Percentiles rank a stretch among this genome's conserved stretches.
phyloP scores from a whole-genome alignment of 2,888 invertebrate species.

The Clusia tigrina region DNA sequence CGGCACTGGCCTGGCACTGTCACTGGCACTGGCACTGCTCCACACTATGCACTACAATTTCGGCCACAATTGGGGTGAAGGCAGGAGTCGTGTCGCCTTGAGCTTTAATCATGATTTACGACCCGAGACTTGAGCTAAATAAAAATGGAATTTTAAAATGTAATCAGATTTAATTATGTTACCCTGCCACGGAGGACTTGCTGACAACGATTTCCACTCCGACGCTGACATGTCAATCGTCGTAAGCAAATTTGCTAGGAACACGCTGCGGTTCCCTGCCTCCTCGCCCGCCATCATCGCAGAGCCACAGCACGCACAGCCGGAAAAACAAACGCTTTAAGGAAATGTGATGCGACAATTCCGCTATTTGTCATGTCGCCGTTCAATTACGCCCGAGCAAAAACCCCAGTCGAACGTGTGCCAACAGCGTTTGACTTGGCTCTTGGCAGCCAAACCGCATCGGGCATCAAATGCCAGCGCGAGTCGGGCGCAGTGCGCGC shows the following conservation, averaged over 20 bases:
- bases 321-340: conserved; percentile 4
- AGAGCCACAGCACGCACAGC: not conserved
- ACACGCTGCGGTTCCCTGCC: not conserved
- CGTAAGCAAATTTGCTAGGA: not conserved
- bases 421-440: conserved; percentile 18
- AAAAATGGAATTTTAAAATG: conserved; percentile 59
- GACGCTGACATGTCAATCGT: conserved; percentile 4
- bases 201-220: conserved; percentile 2
- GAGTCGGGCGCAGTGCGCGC: not conserved
- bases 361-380: conserved; percentile 29
- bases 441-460: conserved; percentile 17
- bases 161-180: conserved; percentile 59
- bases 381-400: conserved; percentile 29
- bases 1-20: not conserved
- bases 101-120: conserved; percentile 61
- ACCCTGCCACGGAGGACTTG: not conserved
- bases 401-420: conserved; percentile 22
- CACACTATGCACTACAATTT: not conserved
- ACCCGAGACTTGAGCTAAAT: conserved; percentile 52
- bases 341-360: conserved; percentile 31
- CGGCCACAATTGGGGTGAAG: conserved; percentile 13
- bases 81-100: conserved; percentile 48
- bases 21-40: not conserved
- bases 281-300: too few relatives aligned
- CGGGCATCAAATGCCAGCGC: conserved; percentile 5